phyloP scores from a whole-genome alignment of 1,140 invertebrate genomes.

The Babylonia areolata region DNA sequence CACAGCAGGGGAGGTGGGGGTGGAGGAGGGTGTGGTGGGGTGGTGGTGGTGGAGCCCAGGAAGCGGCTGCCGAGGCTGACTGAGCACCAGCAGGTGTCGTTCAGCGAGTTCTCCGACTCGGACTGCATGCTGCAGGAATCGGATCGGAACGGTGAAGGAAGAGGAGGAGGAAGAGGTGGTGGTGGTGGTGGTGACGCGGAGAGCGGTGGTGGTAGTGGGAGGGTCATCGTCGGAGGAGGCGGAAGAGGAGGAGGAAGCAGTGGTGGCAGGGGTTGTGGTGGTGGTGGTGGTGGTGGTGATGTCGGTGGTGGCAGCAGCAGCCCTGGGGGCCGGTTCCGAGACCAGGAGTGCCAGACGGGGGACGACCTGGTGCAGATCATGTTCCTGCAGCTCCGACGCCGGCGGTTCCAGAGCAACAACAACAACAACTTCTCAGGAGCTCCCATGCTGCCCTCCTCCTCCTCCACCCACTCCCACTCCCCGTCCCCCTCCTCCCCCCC shows the following conservation, averaged over 20 bases:
- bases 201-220: not conserved
- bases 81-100: not conserved
- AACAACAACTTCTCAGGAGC: not conserved
- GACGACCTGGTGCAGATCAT: constrained; percentile 25
- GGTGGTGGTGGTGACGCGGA: not conserved
- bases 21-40: too few relatives aligned
- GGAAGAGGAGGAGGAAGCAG: not conserved
- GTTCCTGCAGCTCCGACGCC: constrained; percentile 28
- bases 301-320: not conserved
- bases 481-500: not conserved
- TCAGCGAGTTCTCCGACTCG: constrained; percentile 29
- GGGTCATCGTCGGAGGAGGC: not conserved
- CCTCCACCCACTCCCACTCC: not conserved
- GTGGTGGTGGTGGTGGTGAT: not conserved
- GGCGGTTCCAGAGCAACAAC: not conserved
- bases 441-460: too few relatives aligned
- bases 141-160: too few relatives aligned
- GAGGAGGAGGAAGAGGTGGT: too few relatives aligned
- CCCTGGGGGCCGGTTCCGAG: not conserved
- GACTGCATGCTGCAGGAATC: constrained; percentile 32
- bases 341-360: constrained; percentile 26
- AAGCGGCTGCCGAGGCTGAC: not conserved
- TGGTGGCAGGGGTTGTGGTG: too few relatives aligned
- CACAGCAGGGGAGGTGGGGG: not conserved
- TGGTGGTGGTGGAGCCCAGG: too few relatives aligned